Percentiles rank a stretch among this genome's conserved stretches.
phyloP scores from a whole-genome alignment of 2,888 invertebrate species.

The Scaptodrosophila latifasciaeformis region DNA sequence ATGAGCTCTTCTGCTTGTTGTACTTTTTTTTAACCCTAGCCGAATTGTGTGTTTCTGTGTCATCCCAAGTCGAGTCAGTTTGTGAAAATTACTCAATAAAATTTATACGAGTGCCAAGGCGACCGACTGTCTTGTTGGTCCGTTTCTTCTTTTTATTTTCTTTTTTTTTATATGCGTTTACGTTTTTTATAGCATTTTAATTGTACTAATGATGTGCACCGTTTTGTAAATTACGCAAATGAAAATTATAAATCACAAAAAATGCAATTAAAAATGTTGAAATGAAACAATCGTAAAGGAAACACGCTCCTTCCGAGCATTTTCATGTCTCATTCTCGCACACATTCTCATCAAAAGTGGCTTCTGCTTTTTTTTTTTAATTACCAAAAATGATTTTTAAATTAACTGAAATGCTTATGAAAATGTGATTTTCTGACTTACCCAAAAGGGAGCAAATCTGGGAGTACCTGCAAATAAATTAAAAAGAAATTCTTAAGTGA shows the following conservation, averaged over 20 bases:
- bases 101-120: slow-evolving; percentile 48
- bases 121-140: slow-evolving; percentile 6
- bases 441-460: too few relatives aligned
- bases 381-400: too few relatives aligned
- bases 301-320: slow-evolving; percentile 7
- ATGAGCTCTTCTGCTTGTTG: too few relatives aligned
- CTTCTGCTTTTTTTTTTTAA: too few relatives aligned
- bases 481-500: too few relatives aligned
- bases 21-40: not conserved
- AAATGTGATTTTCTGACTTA: too few relatives aligned
- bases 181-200: slow-evolving; percentile 63
- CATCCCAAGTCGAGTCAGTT: slow-evolving; percentile 35
- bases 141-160: slow-evolving; percentile 4
- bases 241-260: slow-evolving; percentile 47
- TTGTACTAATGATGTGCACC: slow-evolving; percentile 59
- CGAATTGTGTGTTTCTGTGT: slow-evolving; percentile 3
- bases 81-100: slow-evolving; percentile 65
- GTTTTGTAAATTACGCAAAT: slow-evolving; percentile 54
- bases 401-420: too few relatives aligned
- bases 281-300: slow-evolving; percentile 23
- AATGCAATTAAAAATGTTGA: slow-evolving; percentile 27
- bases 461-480: too few relatives aligned
- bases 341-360: too few relatives aligned
- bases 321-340: too few relatives aligned
- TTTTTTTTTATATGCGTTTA: slow-evolving; percentile 1